Percentiles rank a stretch among this genome's conserved stretches.
Conservation (phyloP, 2,113 vertebrate species). For the Balaeniceps rex region DNA sequence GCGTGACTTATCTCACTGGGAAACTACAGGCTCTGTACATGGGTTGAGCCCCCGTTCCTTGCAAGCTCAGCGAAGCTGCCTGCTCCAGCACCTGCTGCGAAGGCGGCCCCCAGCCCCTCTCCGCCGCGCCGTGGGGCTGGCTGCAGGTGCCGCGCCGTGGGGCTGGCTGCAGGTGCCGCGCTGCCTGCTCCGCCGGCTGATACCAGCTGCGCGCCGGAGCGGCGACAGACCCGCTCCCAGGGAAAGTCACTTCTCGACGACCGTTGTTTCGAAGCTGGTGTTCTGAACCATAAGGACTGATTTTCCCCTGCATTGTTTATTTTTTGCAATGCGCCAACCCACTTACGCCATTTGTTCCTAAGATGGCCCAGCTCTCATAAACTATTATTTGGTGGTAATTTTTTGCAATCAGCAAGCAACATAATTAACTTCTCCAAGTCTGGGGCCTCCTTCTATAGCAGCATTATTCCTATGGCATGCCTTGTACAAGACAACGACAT, state of each 20-base stretch:
- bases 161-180: neutral
- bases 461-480: neutral
- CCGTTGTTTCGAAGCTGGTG: neutral
- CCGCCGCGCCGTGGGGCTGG: neutral
- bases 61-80: neutral
- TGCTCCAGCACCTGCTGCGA: neutral
- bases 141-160: neutral
- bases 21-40: rapidly evolving
- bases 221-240: neutral
- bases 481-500: neutral
- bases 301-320: neutral
- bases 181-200: neutral
- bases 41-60: neutral
- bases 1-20: too few species aligned
- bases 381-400: neutral
- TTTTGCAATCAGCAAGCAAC: neutral
- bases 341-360: neutral
- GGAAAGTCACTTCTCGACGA: rapidly evolving
- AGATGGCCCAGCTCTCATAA: neutral
- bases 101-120: neutral
- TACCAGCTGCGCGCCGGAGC: neutral
- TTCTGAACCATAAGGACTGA: neutral
- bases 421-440: neutral
- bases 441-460: neutral
- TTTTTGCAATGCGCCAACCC: neutral